Conservation (phyloP, 2,888 invertebrate species). For the Dynastes grantii region DNA sequence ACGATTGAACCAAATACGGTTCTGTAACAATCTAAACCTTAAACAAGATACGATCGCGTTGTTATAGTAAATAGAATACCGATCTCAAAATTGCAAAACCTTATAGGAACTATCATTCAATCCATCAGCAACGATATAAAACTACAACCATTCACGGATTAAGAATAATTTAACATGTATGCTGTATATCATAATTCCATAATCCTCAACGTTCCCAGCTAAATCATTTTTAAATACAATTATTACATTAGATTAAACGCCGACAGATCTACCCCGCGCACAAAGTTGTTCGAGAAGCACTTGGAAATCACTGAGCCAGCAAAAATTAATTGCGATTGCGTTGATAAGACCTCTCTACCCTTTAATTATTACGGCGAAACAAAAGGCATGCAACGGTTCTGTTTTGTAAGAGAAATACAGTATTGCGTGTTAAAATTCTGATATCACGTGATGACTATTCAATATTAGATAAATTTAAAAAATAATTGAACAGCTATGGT, state of each 20-base stretch:
- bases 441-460: too few species aligned
- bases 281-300: slow-evolving; percentile 54
- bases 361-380: slow-evolving; percentile 41
- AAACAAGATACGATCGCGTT: too few species aligned
- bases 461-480: too few species aligned
- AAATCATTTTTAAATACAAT: slow-evolving; percentile 38
- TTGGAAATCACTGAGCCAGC: slow-evolving; percentile 51
- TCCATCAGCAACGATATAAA: too few species aligned
- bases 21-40: too few species aligned
- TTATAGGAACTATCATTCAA: too few species aligned
- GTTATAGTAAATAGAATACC: too few species aligned
- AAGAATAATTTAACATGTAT: too few species aligned
- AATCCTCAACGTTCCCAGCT: neutral
- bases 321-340: slow-evolving; percentile 48
- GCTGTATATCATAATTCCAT: neutral
- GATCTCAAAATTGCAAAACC: too few species aligned
- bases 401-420: slow-evolving; percentile 25
- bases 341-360: slow-evolving; percentile 33
- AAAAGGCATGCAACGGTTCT: slow-evolving; percentile 39
- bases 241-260: slow-evolving; percentile 59
- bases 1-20: too few species aligned
- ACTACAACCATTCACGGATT: too few species aligned
- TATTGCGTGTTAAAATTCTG: neutral
- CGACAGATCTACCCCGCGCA: slow-evolving; percentile 50
- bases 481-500: too few species aligned